These are phyloP conservation scores for Lagria hirta DNA, from an alignment of 2,888 invertebrate genomes.

Conservation along the genomic window DNA sequence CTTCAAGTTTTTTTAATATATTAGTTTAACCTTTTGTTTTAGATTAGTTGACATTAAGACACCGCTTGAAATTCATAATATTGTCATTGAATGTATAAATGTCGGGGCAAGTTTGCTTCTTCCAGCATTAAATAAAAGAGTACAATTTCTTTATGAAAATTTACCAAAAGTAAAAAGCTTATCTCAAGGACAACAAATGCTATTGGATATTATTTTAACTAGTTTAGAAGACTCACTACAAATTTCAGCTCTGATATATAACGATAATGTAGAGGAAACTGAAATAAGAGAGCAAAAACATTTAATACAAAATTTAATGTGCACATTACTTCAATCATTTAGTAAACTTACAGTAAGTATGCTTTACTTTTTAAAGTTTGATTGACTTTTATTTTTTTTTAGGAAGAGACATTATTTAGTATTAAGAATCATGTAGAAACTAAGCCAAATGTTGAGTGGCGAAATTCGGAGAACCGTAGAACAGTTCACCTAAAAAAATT, in stretches of 20 bases:
- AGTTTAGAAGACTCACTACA: slow-evolving; percentile 64
- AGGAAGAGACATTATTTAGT: slow-evolving; percentile 47
- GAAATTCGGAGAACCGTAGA: slow-evolving; percentile 41
- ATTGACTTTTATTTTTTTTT: slow-evolving; percentile 20
- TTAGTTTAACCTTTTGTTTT: slow-evolving; percentile 19
- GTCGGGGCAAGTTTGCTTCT: slow-evolving; percentile 62
- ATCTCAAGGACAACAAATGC: slow-evolving; percentile 62
- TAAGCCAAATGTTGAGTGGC: slow-evolving; percentile 43
- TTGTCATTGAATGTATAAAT: slow-evolving; percentile 60
- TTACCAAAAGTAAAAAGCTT: slow-evolving; percentile 58
- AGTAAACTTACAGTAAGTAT: slow-evolving; percentile 57
- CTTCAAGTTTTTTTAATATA: slow-evolving; percentile 1
- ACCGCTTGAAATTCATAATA: slow-evolving; percentile 57
- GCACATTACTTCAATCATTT: slow-evolving; percentile 59
- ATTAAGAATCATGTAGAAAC: slow-evolving; percentile 42
- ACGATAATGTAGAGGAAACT: slow-evolving; percentile 48
- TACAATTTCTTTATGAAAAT: slow-evolving; percentile 60
- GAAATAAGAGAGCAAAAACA: slow-evolving; percentile 37
- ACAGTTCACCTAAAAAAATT: slow-evolving; percentile 57
- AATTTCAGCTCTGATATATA: slow-evolving; percentile 60
- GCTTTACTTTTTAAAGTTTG: slow-evolving; percentile 9
- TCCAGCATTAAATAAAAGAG: slow-evolving; percentile 61
- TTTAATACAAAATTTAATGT: slow-evolving; percentile 58
- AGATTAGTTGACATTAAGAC: slow-evolving; percentile 54
- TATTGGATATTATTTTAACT: slow-evolving; percentile 61